Evolutionary conservation across 2,888 invertebrate genomes (phyloP), one percentile per base, ranked within the genome.

Genomic region (Alloscopus bannaensis): DNA sequence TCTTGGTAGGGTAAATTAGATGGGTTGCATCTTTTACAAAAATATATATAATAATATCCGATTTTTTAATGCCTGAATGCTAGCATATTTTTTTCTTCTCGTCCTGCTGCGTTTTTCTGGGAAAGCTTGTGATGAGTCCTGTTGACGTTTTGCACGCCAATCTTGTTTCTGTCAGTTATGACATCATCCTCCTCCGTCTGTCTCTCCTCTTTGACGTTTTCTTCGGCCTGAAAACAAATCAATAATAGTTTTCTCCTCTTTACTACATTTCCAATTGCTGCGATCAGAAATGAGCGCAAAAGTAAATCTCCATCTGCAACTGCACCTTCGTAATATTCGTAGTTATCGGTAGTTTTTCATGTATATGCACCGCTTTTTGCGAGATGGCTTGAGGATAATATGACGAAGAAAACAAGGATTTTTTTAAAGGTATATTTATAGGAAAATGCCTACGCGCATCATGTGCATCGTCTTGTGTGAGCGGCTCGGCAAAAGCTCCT

Each of bases 161-260:
- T 66, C 68, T 40, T 68, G 68, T 68, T 68, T 31, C 36, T 68
- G 68, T 68, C 68, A 22, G 68, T 16, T 36, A 6, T 24, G 40
- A 40, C 8, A 18, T 18, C 31, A 26, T 18, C 68, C 18, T 55
- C 26, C 18, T 26, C n/a, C n/a, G 28, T 26, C n/a, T n/a, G n/a
- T n/a, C n/a, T n/a, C 50, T 29, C 18, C 31, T 65, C 22, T n/a
- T 50, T 65, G 20, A 65, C 50, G 47, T 29, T 65, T 52, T 16
- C 28, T 60, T 68, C 36, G 52, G 55, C 55, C 68, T 68, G 26
- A 68, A 68, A 50, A 60, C 20, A 60, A 31, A 60, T 60, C 18
- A 50, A 50, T 50, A 65, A 36, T 50, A 36, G 40, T 28, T 6
- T 64, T 20, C n/a, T 13, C 31, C n/a, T n/a, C n/a, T n/a, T n/a